These are phyloP conservation scores for Rhopalosiphum nymphaeae DNA, from an alignment of 2,888 invertebrate species.

Conservation along the genomic window DNA sequence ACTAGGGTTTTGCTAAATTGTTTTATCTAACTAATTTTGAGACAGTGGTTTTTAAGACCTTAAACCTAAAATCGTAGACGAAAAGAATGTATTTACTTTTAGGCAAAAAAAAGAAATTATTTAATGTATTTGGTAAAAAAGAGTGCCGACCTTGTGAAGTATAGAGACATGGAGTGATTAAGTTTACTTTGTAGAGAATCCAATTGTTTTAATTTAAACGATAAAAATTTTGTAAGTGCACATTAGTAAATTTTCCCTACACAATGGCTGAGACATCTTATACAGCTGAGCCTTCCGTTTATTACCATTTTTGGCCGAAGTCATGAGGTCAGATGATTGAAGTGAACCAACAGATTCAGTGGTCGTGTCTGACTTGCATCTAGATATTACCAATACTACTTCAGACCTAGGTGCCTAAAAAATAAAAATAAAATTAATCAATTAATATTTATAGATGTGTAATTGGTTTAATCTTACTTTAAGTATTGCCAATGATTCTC, in stretches of 20 bases:
- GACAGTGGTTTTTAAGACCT: no score
- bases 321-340: constrained; percentile 68
- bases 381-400: constrained; percentile 82
- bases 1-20: no score
- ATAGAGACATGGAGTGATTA: not conserved
- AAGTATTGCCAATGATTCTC: constrained; percentile 87
- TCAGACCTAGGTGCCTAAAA: constrained; percentile 82
- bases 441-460: not conserved
- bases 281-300: not conserved
- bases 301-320: constrained; percentile 60
- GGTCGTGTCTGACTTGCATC: constrained; percentile 66
- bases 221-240: not conserved
- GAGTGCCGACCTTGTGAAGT: not conserved
- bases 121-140: no score
- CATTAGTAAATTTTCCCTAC: not conserved
- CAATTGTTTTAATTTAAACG: not conserved
- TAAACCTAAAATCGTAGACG: no score
- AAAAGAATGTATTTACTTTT: no score
- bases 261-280: not conserved
- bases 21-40: no score
- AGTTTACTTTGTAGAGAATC: not conserved
- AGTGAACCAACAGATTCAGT: constrained; percentile 30
- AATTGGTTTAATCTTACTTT: constrained; percentile 71
- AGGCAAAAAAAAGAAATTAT: no score
- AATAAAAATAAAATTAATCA: constrained; percentile 37